Evolutionary conservation across 2,113 vertebrate species (phyloP), one percentile per base, ranked within the genome.

Genomic region (Equus przewalskii): DNA sequence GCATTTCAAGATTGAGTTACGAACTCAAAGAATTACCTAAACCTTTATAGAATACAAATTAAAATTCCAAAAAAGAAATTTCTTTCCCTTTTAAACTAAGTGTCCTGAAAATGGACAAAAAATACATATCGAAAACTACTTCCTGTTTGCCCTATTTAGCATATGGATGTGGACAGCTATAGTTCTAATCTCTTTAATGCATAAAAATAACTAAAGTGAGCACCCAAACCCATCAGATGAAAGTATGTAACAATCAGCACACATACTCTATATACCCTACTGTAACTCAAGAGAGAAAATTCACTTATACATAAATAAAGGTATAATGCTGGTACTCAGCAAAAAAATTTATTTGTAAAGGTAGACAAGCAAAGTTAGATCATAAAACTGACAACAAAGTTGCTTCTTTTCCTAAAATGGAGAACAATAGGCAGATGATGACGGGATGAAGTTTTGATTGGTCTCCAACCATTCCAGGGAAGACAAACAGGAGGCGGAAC

Each of bases 281-380:
- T 96, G 51, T 70, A 96, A 96, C 51, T 83, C 24, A 62, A 72
- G 81, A 85, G 60, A 75, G 26, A 95, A 94, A 56, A 76, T 26
- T 60, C 51, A 83, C n/a, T 81, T 36, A 70, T 26, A 86, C 11
- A 67, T 6, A 72, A 21, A 81, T 6, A 44, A 51, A 3, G 5
- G 22, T 60, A 36, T 72, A 92, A 62, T 64, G 78, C 18, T 26
- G 84, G 2, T 24, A 60, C 41, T 62, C 10, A 2, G 22, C 21
- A 83, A 94, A 83, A 84, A 12, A 15, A 8, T 91, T 73, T 75
- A 91, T 56, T 67, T 60, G 7, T 86, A 83, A 89, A 87, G 33
- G 8, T 30, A 91, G 58, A 51, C 60, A 51, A 54, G 51, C 26
- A 92, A 94, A 95, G 3, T 44, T 78, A 62, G 22, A 33, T 60